These are phyloP conservation scores for Protaetia brevitarsis DNA, from an alignment of 1,140 invertebrate genomes.

Conservation along the genomic window DNA sequence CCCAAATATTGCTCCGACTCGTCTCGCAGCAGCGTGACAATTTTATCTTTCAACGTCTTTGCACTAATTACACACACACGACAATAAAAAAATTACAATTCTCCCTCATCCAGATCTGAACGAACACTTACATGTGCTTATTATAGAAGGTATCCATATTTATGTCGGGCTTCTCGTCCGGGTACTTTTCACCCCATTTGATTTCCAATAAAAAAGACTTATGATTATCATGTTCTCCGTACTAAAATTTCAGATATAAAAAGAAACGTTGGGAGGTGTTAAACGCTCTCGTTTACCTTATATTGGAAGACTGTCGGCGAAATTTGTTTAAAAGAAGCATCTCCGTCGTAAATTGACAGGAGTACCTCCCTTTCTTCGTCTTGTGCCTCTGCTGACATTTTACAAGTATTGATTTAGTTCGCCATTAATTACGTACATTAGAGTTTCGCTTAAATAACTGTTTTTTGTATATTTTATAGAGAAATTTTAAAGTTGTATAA, in stretches of 20 bases:
- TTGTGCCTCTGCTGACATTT: slow-evolving; percentile 67
- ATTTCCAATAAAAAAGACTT: slow-evolving; percentile 88
- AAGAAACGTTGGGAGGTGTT: background rate
- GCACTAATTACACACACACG: slow-evolving; percentile 54
- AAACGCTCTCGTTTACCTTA: slow-evolving; percentile 63
- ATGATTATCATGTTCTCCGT: slow-evolving; percentile 73
- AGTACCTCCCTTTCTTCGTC: slow-evolving; percentile 89
- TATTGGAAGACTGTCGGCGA: slow-evolving; percentile 80
- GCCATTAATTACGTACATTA: too few species aligned
- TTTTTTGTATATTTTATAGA: too few species aligned
- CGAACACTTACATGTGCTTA: slow-evolving; percentile 85
- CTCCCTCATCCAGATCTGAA: background rate
- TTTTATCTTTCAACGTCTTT: slow-evolving; percentile 68
- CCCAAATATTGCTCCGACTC: slow-evolving; percentile 81
- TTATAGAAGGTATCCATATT: slow-evolving; percentile 94
- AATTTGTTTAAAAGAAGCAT: slow-evolving; percentile 80
- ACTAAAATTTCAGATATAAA: slow-evolving; percentile 54
- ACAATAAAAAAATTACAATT: slow-evolving; percentile 4
- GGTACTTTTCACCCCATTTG: slow-evolving; percentile 81
- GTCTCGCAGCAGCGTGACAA: slow-evolving; percentile 60
- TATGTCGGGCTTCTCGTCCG: slow-evolving; percentile 73
- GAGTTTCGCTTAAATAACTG: too few species aligned
- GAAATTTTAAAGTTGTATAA: too few species aligned
- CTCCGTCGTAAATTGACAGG: slow-evolving; percentile 91
- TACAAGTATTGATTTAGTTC: too few species aligned